Evolutionary conservation across 2,113 vertebrate species (phyloP).

Genomic region (Myiagra hebetior): DNA sequence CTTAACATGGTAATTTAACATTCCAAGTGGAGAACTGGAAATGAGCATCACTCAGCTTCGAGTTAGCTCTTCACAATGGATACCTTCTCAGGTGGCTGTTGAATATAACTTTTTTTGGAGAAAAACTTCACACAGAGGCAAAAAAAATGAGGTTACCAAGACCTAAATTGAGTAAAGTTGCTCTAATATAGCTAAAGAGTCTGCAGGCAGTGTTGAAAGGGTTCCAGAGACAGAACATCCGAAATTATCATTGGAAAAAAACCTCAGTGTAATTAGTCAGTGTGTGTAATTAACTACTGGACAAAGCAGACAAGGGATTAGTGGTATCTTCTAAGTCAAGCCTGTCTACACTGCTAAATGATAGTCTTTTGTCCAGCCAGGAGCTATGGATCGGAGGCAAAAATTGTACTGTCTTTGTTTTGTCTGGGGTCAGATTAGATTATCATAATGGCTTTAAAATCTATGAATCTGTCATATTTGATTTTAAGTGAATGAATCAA

Average conservation of each 20-base stretch:
- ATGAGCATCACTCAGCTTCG: neutral
- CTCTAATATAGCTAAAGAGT: neutral
- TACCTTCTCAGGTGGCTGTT: neutral
- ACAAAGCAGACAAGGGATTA: conserved; percentile 27
- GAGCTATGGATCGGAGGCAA: neutral
- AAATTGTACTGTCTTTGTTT: conserved; percentile 32
- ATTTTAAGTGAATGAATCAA: conserved; percentile 42
- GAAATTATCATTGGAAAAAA: neutral
- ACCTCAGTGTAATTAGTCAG: neutral
- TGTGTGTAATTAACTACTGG: neutral
- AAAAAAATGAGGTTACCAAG: neutral
- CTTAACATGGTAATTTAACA: neutral
- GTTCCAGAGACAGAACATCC: neutral
- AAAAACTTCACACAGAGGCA: neutral
- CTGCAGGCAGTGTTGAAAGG: neutral
- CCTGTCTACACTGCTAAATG: neutral
- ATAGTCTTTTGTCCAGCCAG: conserved; percentile 20
- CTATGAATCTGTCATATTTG: conserved; percentile 48
- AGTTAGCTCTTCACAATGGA: neutral
- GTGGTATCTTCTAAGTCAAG: conserved; percentile 36
- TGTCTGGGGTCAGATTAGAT: conserved; percentile 53
- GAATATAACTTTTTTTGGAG: neutral
- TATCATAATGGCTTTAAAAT: conserved; percentile 45
- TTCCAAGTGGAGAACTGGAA: neutral
- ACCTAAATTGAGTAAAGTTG: neutral